Base-by-base conservation (phyloP, 2,888 invertebrate species). In the Philopedon plagiatum region DNA sequence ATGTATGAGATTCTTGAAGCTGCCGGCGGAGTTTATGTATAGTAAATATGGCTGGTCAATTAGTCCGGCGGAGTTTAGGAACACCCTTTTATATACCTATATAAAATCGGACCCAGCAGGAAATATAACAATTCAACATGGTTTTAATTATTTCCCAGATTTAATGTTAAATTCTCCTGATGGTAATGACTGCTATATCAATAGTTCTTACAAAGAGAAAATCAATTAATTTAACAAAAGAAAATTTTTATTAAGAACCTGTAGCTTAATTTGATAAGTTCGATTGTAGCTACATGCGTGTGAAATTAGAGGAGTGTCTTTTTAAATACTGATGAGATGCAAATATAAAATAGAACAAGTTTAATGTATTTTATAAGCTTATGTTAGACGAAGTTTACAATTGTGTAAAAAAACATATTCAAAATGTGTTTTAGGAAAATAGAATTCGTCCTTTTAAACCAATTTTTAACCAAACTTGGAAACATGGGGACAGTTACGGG, bases 141-240 rank as follows among this genome's bases (percentile, higher is more conserved):
- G 57, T 23, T 58, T 57, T 57, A 54, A 57, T 62, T 46, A 49
- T 66, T 57, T 58, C 29, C 51, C 51, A 57, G 32, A 60, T 15
- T 19, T 54, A 37, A 51, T 5, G 63, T 54, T 63, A 37, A 63
- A 15, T 32, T 11, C 23, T 37, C 29, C 19, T 15, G 1, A 37
- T 44, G 56, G 37, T 19, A 39, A 37, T 26, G 54, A 56, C 19
- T 3, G 32, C 13, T 46, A 41, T n/a, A 57, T 57, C 57, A 46
- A 29, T 60, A 67, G 67, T 49, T 67, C 34, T 41, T n/a, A 57
- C 34, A 46, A 34, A 13, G 26, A 61, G 37, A 67, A 51, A 23
- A 60, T 34, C 69, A 58, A 60, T 73, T 72, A 67, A 76, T 75
- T 78, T 78, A 79, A 78, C 77, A 79, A 77, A 77, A 79, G 79